Evolutionary conservation across 2,113 vertebrate species (phyloP), one percentile per base, ranked within the genome.

Genomic region (Menidia beryllina): DNA sequence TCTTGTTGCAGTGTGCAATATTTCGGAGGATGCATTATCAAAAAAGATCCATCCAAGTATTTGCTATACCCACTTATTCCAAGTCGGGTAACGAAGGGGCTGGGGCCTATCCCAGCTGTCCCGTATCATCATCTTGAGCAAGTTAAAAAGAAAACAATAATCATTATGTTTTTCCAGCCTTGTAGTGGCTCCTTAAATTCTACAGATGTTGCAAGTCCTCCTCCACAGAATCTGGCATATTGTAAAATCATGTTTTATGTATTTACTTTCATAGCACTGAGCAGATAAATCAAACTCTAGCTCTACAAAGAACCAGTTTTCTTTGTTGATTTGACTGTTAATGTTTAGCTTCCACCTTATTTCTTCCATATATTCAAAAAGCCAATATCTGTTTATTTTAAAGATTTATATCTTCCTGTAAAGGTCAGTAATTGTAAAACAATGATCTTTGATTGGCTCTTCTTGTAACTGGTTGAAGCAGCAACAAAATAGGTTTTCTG

Each of bases 241-340:
- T 34, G 52, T 3, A 9, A 13, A 43, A 15, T 12, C 15, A 43
- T 4, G 11, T 43, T 52, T 52, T 17, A n/a, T n/a, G n/a, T n/a
- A n/a, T n/a, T n/a, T n/a, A n/a, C n/a, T n/a, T n/a, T 24, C 17
- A 9, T 24, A 52, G 24, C 27, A 10, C 30, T 34, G 30, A 26
- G 50, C 50, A 24, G 24, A 51, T 23, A 52, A 52, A 52, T 25
- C 50, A 52, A 52, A 52, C 24, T 17, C 17, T 52, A 15, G 50
- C 50, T 52, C 25, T n/a, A 34, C 1, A 55, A 30, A 34, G 19
- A 7, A 19, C 19, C 52, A n/a, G 19, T n/a, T 34, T 54, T 34
- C 15, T 54, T 54, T 54, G 9, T 34, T 19, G n/a, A n/a, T n/a
- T n/a, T n/a, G n/a, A n/a, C n/a, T n/a, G n/a, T n/a, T n/a, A n/a